Conservation (phyloP, 2,113 vertebrate genomes). For the Sisor rabdophorus region DNA sequence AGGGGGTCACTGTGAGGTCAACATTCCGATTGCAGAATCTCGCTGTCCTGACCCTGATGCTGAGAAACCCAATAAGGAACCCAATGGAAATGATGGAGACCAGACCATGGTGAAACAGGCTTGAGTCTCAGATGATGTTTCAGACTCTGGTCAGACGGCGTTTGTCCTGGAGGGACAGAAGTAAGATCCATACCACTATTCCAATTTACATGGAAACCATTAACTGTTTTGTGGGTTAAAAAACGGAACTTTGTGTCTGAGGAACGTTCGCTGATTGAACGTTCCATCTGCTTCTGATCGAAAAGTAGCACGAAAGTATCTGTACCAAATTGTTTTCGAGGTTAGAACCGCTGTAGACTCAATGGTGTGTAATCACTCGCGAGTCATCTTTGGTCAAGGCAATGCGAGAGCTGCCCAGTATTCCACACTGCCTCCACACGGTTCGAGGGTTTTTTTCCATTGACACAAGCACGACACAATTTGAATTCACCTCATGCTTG, state of each 20-base stretch:
- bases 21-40: no score
- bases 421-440: conserved; percentile 34
- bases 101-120: no score
- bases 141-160: no score
- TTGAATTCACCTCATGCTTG: conserved; percentile 49
- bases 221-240: conserved; percentile 41
- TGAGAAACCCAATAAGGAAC: no score
- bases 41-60: no score
- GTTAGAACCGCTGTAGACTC: conserved; percentile 31
- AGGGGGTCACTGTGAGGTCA: no score
- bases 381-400: conserved; percentile 38
- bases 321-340: conserved; percentile 21
- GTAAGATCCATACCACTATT: conserved; percentile 24
- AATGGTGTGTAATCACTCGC: conserved; percentile 25
- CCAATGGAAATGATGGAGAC: no score
- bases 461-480: conserved; percentile 44
- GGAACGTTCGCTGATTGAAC: conserved; percentile 32
- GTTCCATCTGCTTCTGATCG: conserved; percentile 52
- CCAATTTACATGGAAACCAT: conserved; percentile 32
- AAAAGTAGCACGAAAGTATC: conserved; percentile 39
- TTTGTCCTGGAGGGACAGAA: no score
- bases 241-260: conserved; percentile 11
- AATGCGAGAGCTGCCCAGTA: conserved; percentile 34
- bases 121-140: no score
- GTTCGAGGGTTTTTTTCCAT: conserved; percentile 50